Evolutionary conservation across 2,113 vertebrate genomes (phyloP), one percentile per base, ranked within the genome.

Genomic region (Sarotherodon lohbergeri): DNA sequence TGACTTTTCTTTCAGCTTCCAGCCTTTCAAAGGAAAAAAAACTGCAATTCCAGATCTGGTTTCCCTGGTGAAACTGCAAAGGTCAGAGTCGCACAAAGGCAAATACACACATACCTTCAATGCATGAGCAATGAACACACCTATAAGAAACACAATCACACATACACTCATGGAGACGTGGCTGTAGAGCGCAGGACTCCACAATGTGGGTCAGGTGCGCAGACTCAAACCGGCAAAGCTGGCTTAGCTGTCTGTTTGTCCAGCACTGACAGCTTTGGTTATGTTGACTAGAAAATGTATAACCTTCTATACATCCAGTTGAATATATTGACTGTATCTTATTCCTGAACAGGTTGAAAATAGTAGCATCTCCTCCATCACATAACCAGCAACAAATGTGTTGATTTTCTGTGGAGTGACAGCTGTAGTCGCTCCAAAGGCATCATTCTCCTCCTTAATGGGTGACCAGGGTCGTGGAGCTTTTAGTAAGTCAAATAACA

Each of bases 21-120:
- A 85, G 24, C 57, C 46, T 88, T 88, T 86, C 68, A 80, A 39
- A 34, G 79, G 81, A 80, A 83, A 91, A 83, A 83, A 91, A 82
- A 68, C 71, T 78, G 17, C 3, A n/a, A 73, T 88, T 11, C 68
- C 68, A 80, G 27, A 27, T 48, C 82, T 36, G 17, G 13, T 59
- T 61, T 89, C 73, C 88, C 87, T 29, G 17, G 52, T 63, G 85
- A 82, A 89, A 89, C 55, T 2, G 16, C 50, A 93, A 93, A 94
- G 91, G 94, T 95, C 93, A 89, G 48, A 86, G 8, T 82, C 52
- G 43, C 82, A 89, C 78, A 87, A 34, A 86, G 24, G 17, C 86
- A 92, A 82, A 85, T 36, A 84, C 10, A 29, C 48, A 55, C 82
- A 87, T 61, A 54, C 63, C 11, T 4, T 88, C 29, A 14, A 50